phyloP scores from a whole-genome alignment of 2,797 vertebrate species.

The Otolemur crassicaudatus region DNA sequence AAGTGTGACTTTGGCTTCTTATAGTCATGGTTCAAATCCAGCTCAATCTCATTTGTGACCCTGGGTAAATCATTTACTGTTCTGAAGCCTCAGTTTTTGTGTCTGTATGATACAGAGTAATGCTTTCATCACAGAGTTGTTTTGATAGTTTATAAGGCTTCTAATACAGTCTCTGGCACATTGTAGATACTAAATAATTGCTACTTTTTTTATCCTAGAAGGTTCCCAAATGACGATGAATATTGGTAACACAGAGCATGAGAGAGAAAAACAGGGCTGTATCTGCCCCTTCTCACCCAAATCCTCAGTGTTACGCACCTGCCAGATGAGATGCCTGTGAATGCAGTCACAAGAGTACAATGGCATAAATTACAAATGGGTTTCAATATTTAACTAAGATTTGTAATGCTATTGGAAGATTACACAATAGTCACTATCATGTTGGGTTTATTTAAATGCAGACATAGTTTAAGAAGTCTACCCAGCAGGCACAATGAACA shows the following conservation, averaged over 20 bases:
- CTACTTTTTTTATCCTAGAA: neutral
- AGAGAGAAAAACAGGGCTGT: neutral
- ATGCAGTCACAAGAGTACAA: neutral
- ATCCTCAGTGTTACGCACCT: neutral
- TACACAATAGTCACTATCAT: neutral
- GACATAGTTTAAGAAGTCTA: slow-evolving; percentile 12
- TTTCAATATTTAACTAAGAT: neutral
- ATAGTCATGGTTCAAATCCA: neutral
- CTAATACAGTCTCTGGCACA: neutral
- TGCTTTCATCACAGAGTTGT: neutral
- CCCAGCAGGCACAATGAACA: no score
- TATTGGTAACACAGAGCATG: neutral
- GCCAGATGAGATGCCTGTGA: neutral
- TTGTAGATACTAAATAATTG: neutral
- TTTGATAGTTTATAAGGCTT: neutral
- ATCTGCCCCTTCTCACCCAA: neutral
- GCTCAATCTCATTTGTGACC: neutral
- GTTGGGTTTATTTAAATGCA: neutral
- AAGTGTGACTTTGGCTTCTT: neutral
- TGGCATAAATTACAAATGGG: neutral
- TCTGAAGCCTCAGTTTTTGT: neutral
- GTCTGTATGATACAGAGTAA: neutral
- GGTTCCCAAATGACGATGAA: neutral
- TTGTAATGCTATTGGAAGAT: neutral
- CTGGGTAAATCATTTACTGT: neutral